Evolutionary conservation across 1,140 invertebrate species (phyloP), one percentile per base, ranked within the genome.

Genomic region (Ericerus pela): DNA sequence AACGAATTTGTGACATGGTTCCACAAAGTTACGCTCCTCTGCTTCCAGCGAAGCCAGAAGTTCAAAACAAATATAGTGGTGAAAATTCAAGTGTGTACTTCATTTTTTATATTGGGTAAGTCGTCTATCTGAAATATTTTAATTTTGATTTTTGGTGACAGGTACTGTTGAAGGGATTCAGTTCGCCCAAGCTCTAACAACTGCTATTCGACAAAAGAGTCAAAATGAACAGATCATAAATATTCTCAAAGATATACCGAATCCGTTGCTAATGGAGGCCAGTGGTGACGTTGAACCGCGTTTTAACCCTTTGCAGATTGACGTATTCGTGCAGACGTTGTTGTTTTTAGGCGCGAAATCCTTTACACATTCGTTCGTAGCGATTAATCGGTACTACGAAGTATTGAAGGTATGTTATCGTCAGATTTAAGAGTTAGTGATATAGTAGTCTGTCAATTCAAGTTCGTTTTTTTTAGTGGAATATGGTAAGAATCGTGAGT

Each of bases 281-380:
- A 81, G 83, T 60, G 69, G 78, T 27, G 61, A 62, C 22, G 24
- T 58, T 0, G 52, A 58, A n/a, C 57, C 57, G 24, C 72, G 78
- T 20, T 85, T 84, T 65, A 94, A 95, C 73, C 88, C 90, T 0
- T 68, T 95, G 28, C 93, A 94, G 71, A 95, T 99, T 41, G 91
- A 96, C 66, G 88, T 99, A 0, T 98, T 99, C 70, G 87, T 95
- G 5, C 89, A 96, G 63, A 95, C 91, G 0, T 70, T 99, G 55
- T 73, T 99, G 0, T 87, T 93, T 67, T 72, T 96, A 36, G 94
- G 92, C 20, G 88, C 85, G 1, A 98, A 98, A 73, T 96, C 92
- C 65, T 95, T 98, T 65, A 96, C 92, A 60, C 96, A 99, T 67
- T 91, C 90, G 62, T 98, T 97, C 72, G 89, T 95, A 14, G 94